Base-by-base conservation (phyloP, 2,888 invertebrate species). In the Acanthosepion esculentum region DNA sequence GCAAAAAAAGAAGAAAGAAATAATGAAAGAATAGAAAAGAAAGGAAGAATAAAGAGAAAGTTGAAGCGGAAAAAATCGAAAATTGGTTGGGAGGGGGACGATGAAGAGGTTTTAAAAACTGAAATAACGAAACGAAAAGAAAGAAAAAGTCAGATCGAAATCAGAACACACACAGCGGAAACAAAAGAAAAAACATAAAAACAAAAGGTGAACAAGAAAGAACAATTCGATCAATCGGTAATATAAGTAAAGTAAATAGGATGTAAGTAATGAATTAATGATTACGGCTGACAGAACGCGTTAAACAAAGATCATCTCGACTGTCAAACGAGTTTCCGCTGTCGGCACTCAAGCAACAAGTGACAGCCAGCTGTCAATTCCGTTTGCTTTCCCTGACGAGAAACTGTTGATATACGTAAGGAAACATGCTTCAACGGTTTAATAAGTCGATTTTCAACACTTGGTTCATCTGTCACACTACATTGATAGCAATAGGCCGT, bases 231-330 rank as follows among this genome's bases (percentile, higher is more conserved):
- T 78, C n/a, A 15, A 78, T n/a, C 78, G 78, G 78, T 78, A 78
- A 78, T 78, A n/a, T 78, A 78, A n/a, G 78, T 78, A 78, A 78
- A 78, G n/a, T n/a, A 12, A 15, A 78, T 78, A 78, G 78, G 78
- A 78, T 78, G 78, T 78, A 78, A 78, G 78, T 78, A 78, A 78
- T 78, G 78, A 78, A n/a, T 78, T 78, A 78, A 78, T 78, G n/a
- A 78, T 78, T 78, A 78, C n/a, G 20, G n/a, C 78, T 78, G 78
- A n/a, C 78, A 78, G 78, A n/a, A n/a, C 78, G n/a, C n/a, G 78
- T 78, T 78, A 78, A 18, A 78, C 78, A 78, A 78, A n/a, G n/a
- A 78, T 78, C n/a, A 78, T 78, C 78, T n/a, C n/a, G 78, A 78
- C 78, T 78, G 78, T 78, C 78, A 78, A 78, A n/a, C n/a, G 78